Conservation (phyloP, 2,113 vertebrate species). For the Chitala chitala region DNA sequence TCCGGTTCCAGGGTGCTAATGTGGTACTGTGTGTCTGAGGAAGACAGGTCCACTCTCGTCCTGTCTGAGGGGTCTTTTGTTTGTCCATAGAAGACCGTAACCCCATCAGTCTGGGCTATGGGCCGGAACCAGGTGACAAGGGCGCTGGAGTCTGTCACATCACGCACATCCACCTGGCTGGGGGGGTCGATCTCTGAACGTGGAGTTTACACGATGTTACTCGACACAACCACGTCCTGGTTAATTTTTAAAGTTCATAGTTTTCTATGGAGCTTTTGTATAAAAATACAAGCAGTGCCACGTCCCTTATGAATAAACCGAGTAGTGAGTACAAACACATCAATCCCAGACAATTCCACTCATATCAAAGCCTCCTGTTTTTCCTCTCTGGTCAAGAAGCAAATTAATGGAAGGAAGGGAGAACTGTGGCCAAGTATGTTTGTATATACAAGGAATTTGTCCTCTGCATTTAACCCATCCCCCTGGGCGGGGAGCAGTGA, state of each 20-base stretch:
- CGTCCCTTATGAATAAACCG: no score
- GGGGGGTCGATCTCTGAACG: slow-evolving; percentile 77
- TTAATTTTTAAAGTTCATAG: neutral
- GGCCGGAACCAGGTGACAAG: slow-evolving; percentile 83
- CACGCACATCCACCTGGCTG: slow-evolving; percentile 72
- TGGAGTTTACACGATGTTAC: neutral
- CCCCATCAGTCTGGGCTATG: slow-evolving; percentile 67
- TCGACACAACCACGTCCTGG: neutral
- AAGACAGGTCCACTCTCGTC: slow-evolving; percentile 65
- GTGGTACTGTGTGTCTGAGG: slow-evolving; percentile 75
- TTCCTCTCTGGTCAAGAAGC: no score
- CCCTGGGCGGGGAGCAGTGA: no score
- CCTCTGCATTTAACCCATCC: no score
- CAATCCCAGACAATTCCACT: no score
- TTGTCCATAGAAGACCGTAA: slow-evolving; percentile 72
- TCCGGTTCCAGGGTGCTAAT: slow-evolving; percentile 75
- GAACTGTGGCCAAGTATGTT: no score
- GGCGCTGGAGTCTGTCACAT: slow-evolving; percentile 78
- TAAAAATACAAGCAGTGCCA: no score
- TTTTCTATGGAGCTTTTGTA: neutral
- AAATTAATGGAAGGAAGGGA: no score
- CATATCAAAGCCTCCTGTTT: no score
- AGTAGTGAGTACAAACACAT: no score
- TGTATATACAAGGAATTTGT: no score
- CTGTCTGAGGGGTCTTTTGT: slow-evolving; percentile 62